Base-by-base conservation (phyloP, 2,888 invertebrate genomes). In the Melitaea athalia region DNA sequence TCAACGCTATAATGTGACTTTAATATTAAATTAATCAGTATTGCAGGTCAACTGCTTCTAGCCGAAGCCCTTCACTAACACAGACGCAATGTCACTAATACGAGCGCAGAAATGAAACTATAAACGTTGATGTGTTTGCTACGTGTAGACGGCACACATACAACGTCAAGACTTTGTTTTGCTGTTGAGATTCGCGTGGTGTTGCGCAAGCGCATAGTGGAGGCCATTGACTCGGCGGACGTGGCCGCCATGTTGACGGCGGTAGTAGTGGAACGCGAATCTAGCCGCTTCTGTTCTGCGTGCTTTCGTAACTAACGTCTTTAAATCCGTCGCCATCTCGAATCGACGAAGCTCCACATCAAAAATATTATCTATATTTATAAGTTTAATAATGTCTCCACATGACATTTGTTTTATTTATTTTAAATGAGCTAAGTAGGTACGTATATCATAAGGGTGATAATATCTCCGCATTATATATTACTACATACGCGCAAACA, bases 151-250 rank as follows among this genome's bases (percentile, higher is more conserved):
- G 77, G 78, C 86, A 85, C 85, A 84, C 86, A 80, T 73, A 76
- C 74, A 76, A 72, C 75, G 73, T 74, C 76, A 83, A 85, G 86
- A 89, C 84, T 89, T 89, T 91, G 91, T 92, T 92, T 92, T 89
- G 91, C 88, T 82, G 89, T 89, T 84, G 89, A 92, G 92, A 92
- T 92, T 92, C 91, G 92, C 87, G 91, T 87, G 88, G 81, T 80
- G 87, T 92, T 92, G 92, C 91, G 92, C 92, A 92, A 92, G 89
- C 88, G 85, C 83, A 82, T 76, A 81, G 79, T 86, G 88, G 92
- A 92, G 92, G 92, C 91, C 92, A 81, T 91, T 92, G 92, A 92
- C 92, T 89, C 87, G 79, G 77, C 74, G 81, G 80, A 79, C 81
- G 67, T 78, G 84, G 85, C 85, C 79, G 89, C 86, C 88, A 87